A percentile compares a stretch with the other conserved stretches of the same genome.
These are phyloP conservation scores for Euleptes europaea DNA, from an alignment of 2,113 vertebrate genomes.

Conservation along the genomic window DNA sequence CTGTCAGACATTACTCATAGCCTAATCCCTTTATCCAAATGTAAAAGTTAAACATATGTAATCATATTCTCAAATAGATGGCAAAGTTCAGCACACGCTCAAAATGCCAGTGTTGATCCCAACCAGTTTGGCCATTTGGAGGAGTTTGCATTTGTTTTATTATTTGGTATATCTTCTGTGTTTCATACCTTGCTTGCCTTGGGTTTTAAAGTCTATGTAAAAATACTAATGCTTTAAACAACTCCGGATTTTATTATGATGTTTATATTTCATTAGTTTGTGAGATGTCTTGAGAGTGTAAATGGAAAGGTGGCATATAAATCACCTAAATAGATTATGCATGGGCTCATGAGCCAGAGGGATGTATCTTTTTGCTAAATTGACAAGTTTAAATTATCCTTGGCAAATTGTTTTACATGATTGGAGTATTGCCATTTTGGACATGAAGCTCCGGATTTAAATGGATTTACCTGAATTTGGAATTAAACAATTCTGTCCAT, in stretches of 20 bases:
- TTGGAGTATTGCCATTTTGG: no score
- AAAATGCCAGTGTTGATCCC: conserved; percentile 29
- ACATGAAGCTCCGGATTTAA: no score
- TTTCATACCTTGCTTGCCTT: neutral
- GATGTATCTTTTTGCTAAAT: conserved; percentile 34
- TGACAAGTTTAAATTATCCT: conserved; percentile 14
- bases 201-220: no score
- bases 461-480: conserved; percentile 40
- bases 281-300: no score
- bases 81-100: conserved; percentile 14
- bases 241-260: no score
- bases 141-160: neutral
- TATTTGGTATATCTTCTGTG: neutral
- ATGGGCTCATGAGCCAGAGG: conserved; percentile 15
- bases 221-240: no score
- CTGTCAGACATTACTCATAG: conserved; percentile 63
- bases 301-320: no score
- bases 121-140: conserved; percentile 14
- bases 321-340: neutral
- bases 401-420: neutral
- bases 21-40: conserved; percentile 67
- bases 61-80: conserved; percentile 51
- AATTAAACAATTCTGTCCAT: neutral
- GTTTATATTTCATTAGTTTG: no score
- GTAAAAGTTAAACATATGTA: conserved; percentile 61